Percentiles rank a stretch among this genome's conserved stretches.
Evolutionary conservation across 2,797 vertebrate species (phyloP).

Genomic region (Neostethus bicornis): DNA sequence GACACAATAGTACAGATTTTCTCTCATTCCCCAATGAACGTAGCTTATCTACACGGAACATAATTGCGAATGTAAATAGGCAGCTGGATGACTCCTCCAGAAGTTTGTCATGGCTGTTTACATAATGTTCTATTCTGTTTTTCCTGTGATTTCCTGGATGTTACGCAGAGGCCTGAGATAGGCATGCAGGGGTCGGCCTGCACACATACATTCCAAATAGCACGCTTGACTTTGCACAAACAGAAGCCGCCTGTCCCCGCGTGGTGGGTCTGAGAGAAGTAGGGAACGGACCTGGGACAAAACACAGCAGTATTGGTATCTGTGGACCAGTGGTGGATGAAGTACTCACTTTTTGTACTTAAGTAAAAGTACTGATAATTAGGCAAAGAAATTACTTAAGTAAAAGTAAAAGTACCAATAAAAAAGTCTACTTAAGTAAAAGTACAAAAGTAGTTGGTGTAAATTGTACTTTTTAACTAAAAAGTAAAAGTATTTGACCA

Average conservation of each 20-base stretch:
- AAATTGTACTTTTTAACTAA: no score
- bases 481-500: no score
- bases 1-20: constrained; percentile 54
- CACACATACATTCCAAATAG: constrained; percentile 45
- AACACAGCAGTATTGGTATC: constrained; percentile 40
- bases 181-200: constrained; percentile 66
- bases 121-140: constrained; percentile 79
- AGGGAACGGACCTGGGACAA: constrained; percentile 45
- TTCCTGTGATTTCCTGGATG: constrained; percentile 79
- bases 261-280: constrained; percentile 55
- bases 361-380: no score
- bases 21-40: constrained; percentile 45
- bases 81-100: constrained; percentile 71
- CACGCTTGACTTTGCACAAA: constrained; percentile 81
- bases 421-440: no score
- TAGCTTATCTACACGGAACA: constrained; percentile 70
- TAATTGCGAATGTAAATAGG: constrained; percentile 81
- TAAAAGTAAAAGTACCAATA: no score
- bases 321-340: constrained; percentile 31
- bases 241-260: constrained; percentile 74
- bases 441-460: no score
- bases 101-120: constrained; percentile 80
- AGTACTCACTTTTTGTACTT: no score
- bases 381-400: no score
- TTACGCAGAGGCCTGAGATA: constrained; percentile 75